Base-by-base conservation (phyloP, 2,797 vertebrate genomes). In the Lepilemur septentrionalis region DNA sequence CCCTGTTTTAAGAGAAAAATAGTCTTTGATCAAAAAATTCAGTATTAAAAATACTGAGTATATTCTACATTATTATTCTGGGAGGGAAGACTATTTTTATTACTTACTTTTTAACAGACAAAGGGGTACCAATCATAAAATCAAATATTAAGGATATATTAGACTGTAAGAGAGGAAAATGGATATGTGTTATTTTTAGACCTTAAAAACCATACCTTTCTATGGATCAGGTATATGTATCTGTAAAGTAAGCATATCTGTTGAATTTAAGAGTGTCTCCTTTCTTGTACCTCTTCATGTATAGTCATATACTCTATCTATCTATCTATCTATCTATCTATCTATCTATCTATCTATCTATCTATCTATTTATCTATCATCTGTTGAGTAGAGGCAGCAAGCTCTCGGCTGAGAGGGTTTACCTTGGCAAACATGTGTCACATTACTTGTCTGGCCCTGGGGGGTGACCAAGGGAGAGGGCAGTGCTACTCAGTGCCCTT, bases 61-160 rank as follows among this genome's bases (percentile, higher is more conserved):
- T 67, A 84, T 73, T 95, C 57, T 70, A 83, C 78, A 55, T 70
- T 89, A 76, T 70, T 85, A 83, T 80, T 92, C n/a, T 89, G 55
- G 8, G 18, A 86, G 22, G 75, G 72, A 5, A 93, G 59, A 57
- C 32, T 61, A 93, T 89, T 87, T 69, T 89, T 48, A 63, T 85
- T 55, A 28, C 13, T 82, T 72, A 78, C 32, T 43, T 97, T 86
- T 92, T 41, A 85, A 23, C 35, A 86, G 25, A 69, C 7, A 91
- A 96, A 85, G 30, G 9, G 57, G 7, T 67, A 35, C 10, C 82
- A 52, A 95, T 69, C 1, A 93, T 50, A 86, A 96, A 65, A 93
- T 89, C 46, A 93, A 90, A 78, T 73, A 78, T 92, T 92, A 94
- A 50, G 30, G 30, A 65, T 63, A 43, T 0, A 63, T 73, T 43